phyloP scores from a whole-genome alignment of 2,888 invertebrate genomes.

The Andrena camellia region DNA sequence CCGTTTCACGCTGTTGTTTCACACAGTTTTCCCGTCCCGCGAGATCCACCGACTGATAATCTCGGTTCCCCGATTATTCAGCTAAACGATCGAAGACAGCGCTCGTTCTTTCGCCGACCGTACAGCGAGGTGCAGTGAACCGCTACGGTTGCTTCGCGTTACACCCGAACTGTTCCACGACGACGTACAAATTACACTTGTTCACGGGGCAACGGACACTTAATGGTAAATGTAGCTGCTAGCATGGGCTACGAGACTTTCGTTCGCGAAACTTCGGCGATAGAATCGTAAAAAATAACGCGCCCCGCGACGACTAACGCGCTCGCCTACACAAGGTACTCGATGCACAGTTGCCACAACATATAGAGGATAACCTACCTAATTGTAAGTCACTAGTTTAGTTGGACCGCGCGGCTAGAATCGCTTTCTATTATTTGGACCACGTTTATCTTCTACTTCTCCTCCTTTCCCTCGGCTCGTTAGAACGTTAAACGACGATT shows the following conservation, averaged over 20 bases:
- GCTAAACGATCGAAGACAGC: background rate
- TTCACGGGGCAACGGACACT: conserved; percentile 16
- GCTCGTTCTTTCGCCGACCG: background rate
- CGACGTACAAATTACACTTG: conserved; percentile 33
- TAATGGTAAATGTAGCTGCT: conserved; percentile 10
- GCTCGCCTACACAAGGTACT: background rate
- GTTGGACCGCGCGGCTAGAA: conserved; percentile 76
- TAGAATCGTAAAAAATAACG: conserved; percentile 44
- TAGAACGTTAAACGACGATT: conserved; percentile 51
- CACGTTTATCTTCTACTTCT: conserved; percentile 36
- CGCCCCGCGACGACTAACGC: background rate
- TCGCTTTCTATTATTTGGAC: conserved; percentile 66
- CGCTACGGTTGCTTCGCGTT: background rate
- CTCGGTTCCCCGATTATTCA: background rate
- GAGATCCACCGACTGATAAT: background rate
- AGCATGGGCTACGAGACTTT: background rate
- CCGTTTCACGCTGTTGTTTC: background rate
- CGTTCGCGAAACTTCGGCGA: conserved; percentile 4
- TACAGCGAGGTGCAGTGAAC: background rate
- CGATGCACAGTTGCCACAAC: background rate
- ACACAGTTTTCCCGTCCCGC: background rate
- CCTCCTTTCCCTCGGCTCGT: conserved; percentile 30
- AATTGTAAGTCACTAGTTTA: conserved; percentile 70
- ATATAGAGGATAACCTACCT: conserved; percentile 52
- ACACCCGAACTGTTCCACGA: background rate